Conservation (phyloP, 2,113 vertebrate species). For the Oryzias woworae region DNA sequence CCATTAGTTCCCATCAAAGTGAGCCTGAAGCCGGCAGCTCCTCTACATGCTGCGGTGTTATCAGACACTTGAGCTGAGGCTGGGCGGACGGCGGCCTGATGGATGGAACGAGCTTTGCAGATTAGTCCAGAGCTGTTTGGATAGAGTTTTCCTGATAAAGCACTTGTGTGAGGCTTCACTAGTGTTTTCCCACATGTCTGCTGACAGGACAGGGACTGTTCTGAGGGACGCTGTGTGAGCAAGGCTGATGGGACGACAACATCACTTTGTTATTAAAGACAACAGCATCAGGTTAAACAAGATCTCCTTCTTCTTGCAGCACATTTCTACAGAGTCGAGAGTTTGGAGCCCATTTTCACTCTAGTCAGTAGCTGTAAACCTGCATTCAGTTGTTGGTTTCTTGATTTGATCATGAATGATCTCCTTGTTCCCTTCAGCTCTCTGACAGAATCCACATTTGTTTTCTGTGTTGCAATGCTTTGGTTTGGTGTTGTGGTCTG, state of each 20-base stretch:
- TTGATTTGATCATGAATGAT: background rate
- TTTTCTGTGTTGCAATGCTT: too few relatives aligned
- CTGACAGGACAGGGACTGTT: slow-evolving; percentile 47
- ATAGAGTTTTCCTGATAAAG: slow-evolving; percentile 41
- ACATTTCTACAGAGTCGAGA: slow-evolving; percentile 12
- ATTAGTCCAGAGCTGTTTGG: slow-evolving; percentile 45
- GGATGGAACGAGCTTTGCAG: slow-evolving; percentile 47
- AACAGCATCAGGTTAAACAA: slow-evolving; percentile 24
- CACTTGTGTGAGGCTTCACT: slow-evolving; percentile 44
- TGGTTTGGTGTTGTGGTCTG: too few relatives aligned
- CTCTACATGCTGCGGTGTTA: slow-evolving; percentile 14
- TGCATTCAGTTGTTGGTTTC: background rate
- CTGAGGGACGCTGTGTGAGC: slow-evolving; percentile 38
- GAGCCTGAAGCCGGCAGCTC: slow-evolving; percentile 23
- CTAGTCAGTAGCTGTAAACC: background rate
- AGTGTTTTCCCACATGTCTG: slow-evolving; percentile 56
- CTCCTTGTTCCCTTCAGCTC: too few relatives aligned
- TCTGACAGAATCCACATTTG: too few relatives aligned
- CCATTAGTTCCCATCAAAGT: slow-evolving; percentile 9
- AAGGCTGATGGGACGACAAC: slow-evolving; percentile 48
- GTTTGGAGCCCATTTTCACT: background rate
- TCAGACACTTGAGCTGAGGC: slow-evolving; percentile 24
- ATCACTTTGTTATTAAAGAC: slow-evolving; percentile 49
- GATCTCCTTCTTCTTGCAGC: background rate
- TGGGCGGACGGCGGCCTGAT: slow-evolving; percentile 41